Evolutionary conservation across 2,888 invertebrate genomes (phyloP).

Genomic region (Lydus trimaculatus): DNA sequence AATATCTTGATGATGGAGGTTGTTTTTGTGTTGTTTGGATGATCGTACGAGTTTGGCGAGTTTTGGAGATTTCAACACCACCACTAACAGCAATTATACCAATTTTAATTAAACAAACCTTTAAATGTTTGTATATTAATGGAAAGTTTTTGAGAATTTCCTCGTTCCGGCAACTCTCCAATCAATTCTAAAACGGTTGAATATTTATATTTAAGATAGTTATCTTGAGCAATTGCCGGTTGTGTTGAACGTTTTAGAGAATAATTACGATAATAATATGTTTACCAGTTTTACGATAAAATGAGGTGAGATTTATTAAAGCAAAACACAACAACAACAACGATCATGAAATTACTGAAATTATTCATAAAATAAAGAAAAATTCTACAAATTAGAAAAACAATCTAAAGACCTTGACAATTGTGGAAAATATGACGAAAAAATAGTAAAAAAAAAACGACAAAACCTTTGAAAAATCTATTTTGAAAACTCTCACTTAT

Average conservation of each 20-base stretch:
- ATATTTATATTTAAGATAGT: too few relatives aligned
- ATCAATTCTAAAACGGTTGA: too few relatives aligned
- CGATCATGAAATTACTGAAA: neutral
- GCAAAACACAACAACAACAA: neutral
- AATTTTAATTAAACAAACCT: neutral
- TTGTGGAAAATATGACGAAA: neutral
- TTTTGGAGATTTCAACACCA: neutral
- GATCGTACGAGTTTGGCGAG: constrained; percentile 3
- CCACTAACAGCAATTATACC: neutral
- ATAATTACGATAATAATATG: constrained; percentile 1
- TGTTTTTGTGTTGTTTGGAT: neutral
- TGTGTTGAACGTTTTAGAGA: neutral
- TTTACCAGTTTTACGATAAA: neutral
- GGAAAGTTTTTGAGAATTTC: neutral
- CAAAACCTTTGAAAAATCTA: neutral
- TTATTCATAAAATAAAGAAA: neutral
- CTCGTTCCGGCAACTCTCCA: neutral
- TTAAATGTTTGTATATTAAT: neutral
- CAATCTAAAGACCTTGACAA: neutral
- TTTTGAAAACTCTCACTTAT: neutral
- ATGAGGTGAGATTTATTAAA: neutral
- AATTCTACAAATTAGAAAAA: neutral
- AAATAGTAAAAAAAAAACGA: neutral
- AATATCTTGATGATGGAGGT: neutral
- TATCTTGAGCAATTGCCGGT: neutral